A percentile compares a stretch with the other conserved stretches of the same genome.
phyloP scores from a whole-genome alignment of 2,888 invertebrate species.

The Unio pictorum region DNA sequence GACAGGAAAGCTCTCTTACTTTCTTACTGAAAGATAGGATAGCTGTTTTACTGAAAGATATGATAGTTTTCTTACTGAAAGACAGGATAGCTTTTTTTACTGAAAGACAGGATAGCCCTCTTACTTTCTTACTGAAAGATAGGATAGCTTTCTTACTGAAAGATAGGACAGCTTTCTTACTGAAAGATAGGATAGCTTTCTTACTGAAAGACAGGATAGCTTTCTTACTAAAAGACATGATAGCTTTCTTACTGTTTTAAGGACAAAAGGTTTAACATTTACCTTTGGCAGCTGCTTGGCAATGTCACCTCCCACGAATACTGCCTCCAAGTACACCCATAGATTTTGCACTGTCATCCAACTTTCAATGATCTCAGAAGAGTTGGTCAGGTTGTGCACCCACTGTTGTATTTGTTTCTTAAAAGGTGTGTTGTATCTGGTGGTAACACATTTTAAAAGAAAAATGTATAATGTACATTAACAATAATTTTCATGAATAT shows the following conservation, averaged over 20 bases:
- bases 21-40: no score
- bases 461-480: no score
- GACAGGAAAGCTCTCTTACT: no score
- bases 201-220: not conserved
- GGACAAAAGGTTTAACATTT: not conserved
- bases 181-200: not conserved
- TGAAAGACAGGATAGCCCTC: no score
- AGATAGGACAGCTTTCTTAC: no score
- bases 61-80: no score
- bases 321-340: conserved; percentile 98
- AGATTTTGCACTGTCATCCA: conserved; percentile 98
- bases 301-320: conserved; percentile 98
- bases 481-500: no score
- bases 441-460: conserved; percentile 4
- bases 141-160: no score
- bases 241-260: no score
- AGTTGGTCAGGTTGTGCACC: conserved; percentile 94
- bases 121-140: no score
- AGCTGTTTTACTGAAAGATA: no score
- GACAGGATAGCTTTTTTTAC: no score
- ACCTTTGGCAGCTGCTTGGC: conserved; percentile 92
- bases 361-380: conserved; percentile 95
- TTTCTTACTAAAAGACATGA: not conserved
- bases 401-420: conserved; percentile 96
- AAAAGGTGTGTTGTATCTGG: conserved; percentile 93